Percentiles rank a stretch among this genome's conserved stretches.
Conservation (phyloP, 2,113 vertebrate genomes). For the Campylomormyrus tamandua region DNA sequence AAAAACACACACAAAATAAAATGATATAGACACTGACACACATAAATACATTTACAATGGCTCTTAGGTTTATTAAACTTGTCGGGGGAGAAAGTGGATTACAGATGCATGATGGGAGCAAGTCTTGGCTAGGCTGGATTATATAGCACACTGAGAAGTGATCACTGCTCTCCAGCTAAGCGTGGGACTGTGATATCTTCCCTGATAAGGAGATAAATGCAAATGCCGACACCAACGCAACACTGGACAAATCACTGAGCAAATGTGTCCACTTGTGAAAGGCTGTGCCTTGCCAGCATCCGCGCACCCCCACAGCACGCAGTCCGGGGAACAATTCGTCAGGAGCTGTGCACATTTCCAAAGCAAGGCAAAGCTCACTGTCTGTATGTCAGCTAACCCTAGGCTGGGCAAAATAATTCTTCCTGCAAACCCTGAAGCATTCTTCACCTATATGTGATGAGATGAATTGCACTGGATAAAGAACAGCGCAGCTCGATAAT, state of each 20-base stretch:
- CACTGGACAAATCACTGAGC: conserved; percentile 48
- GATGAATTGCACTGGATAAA: neutral
- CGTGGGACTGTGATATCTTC: conserved; percentile 64
- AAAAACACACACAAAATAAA: conserved; percentile 23
- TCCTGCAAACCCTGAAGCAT: neutral
- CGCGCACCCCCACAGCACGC: conserved; percentile 10
- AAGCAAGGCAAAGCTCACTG: neutral
- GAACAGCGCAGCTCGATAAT: neutral
- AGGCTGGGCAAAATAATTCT: neutral
- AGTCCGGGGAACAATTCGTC: neutral
- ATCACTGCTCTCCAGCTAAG: conserved; percentile 54
- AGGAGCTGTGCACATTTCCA: neutral
- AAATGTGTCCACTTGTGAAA: conserved; percentile 39
- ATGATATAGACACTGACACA: conserved; percentile 28
- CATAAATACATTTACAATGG: neutral
- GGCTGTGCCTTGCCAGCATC: conserved; percentile 41
- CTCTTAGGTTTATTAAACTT: neutral
- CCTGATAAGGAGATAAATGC: conserved; percentile 60
- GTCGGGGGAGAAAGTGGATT: neutral
- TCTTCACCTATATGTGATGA: neutral
- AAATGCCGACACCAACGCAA: conserved; percentile 62
- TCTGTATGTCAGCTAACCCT: neutral
- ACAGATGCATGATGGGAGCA: neutral
- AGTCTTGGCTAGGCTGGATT: neutral
- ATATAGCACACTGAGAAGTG: conserved; percentile 46